These are phyloP conservation scores for Ophthalmolycus amberensis DNA, from an alignment of 2,113 vertebrate genomes.

Conservation along the genomic window DNA sequence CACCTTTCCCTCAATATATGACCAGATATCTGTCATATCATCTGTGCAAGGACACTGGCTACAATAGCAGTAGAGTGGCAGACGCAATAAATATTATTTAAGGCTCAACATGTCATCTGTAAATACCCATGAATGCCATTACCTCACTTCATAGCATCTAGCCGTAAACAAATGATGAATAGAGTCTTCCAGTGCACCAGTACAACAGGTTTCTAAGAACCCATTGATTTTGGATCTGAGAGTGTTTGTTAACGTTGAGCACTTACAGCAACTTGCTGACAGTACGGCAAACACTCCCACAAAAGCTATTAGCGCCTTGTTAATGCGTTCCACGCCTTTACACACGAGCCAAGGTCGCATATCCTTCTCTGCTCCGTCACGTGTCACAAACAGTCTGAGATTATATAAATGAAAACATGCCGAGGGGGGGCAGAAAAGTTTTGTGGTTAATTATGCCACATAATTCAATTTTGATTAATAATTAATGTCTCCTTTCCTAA, in stretches of 20 bases:
- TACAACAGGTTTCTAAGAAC: conserved; percentile 78
- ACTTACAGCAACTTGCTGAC: conserved; percentile 76
- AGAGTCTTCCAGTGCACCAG: conserved; percentile 64
- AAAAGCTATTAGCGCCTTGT: conserved; percentile 74
- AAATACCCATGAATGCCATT: conserved; percentile 83
- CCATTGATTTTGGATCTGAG: conserved; percentile 78
- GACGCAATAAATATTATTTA: conserved; percentile 81
- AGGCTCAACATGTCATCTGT: conserved; percentile 80
- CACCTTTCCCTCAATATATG: conserved; percentile 63
- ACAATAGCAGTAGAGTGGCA: conserved; percentile 72
- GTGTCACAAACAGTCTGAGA: conserved; percentile 66
- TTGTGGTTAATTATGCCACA: conserved; percentile 94
- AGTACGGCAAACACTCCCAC: conserved; percentile 64
- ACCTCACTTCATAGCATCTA: conserved; percentile 79
- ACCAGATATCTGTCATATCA: conserved; percentile 72
- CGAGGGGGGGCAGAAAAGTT: conserved; percentile 70
- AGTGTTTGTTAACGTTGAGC: conserved; percentile 68
- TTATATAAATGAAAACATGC: conserved; percentile 64
- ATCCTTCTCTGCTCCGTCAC: conserved; percentile 47
- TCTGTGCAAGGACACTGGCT: conserved; percentile 74
- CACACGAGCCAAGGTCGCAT: conserved; percentile 70
- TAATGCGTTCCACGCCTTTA: conserved; percentile 72
- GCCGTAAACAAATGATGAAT: conserved; percentile 80
- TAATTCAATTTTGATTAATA: conserved; percentile 99
- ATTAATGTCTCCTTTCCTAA: conserved; percentile 97